Conservation (phyloP, 2,113 vertebrate species). For the Ascaphus truei region DNA sequence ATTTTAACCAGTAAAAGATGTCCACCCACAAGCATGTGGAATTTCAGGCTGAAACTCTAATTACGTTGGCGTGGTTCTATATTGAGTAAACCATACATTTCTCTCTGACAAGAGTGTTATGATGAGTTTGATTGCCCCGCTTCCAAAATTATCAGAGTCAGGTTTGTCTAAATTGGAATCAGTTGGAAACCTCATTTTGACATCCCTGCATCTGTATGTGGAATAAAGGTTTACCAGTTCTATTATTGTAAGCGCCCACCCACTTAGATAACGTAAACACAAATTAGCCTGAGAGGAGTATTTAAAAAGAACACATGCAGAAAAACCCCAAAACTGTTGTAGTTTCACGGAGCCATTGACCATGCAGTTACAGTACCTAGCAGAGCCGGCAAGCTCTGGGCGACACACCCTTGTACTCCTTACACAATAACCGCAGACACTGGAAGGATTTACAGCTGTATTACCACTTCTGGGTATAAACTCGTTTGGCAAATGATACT, state of each 20-base stretch:
- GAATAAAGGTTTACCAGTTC: neutral
- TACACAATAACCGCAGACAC: too few relatives aligned
- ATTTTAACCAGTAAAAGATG: neutral
- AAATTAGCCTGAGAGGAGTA: neutral
- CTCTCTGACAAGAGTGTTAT: neutral
- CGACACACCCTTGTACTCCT: too few relatives aligned
- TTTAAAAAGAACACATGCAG: neutral
- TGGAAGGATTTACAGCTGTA: too few relatives aligned
- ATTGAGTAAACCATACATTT: neutral
- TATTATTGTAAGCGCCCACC: neutral
- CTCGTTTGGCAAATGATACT: too few relatives aligned
- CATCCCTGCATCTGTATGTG: neutral
- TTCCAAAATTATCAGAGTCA: neutral
- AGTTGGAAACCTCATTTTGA: neutral
- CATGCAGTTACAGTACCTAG: too few relatives aligned
- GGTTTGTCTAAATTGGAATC: constrained; percentile 3
- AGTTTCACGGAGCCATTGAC: too few relatives aligned
- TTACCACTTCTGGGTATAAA: too few relatives aligned
- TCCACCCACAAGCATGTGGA: neutral
- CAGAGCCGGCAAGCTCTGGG: too few relatives aligned
- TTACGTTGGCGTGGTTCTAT: neutral
- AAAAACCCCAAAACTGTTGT: too few relatives aligned
- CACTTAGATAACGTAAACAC: constrained; percentile 20
- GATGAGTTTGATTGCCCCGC: neutral
- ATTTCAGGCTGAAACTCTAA: neutral